Base-by-base conservation (phyloP, 2,797 vertebrate species). In the Strix occidentalis region DNA sequence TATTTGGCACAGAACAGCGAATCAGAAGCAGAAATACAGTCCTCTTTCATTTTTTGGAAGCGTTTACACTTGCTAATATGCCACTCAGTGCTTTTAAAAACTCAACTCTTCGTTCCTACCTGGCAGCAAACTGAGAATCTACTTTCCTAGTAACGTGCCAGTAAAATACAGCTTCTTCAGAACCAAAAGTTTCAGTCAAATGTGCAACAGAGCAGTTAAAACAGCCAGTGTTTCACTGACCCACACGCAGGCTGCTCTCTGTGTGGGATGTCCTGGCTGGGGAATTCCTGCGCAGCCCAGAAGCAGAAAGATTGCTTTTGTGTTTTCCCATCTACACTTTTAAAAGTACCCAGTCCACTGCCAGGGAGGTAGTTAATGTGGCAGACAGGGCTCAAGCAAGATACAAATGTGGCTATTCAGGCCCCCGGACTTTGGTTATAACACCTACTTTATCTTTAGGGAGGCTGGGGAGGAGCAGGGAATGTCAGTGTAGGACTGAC, bases 11-110 rank as follows among this genome's bases (percentile, higher is more conserved):
- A 63, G 90, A 95, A 57, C 37, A 87, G 84, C 1, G 71, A 80
- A 95, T 95, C 88, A 83, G 88, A 92, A 94, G 84, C 79, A 96
- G 92, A 92, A 94, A 91, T 93, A 75, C 1, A 96, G 84, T 78
- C 92, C 71, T 95, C 71, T 90, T 48, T 95, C 82, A 92, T 85
- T 95, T 97, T 95, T 81, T 95, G 94, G 93, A 96, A 93, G 79
- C 64, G 0, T 94, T 95, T 96, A 81, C 71, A 69, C 92, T 95
- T 96, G 92, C 86, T 97, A 96, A 96, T 97, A 87, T 91, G 84
- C 94, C 94, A 93, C 88, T 95, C 1, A 5, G 88, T 95, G 82
- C 92, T 96, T 86, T 93, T 96, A 90, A 95, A 95, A 92, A 65
- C 78, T 95, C 77, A 90, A 13, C 64, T 95, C 50, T 90, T 92